Evolutionary conservation across 92 coral and sea anemone species (phyloP), one percentile per base, ranked within the genome.

Genomic region (Micromussa lordhowensis): DNA sequence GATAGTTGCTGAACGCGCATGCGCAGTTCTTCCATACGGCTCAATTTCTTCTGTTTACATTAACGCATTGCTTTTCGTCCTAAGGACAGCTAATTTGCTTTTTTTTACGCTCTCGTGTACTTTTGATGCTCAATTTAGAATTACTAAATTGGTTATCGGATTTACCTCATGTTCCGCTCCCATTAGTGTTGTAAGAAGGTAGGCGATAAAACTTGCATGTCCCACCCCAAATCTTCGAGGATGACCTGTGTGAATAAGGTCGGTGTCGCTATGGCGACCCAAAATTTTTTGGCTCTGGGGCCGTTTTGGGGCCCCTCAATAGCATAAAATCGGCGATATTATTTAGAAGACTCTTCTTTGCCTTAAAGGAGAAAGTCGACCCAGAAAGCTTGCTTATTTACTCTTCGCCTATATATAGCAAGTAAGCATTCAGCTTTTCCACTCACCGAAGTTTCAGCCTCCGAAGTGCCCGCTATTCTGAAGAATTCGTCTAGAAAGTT

Each of bases 231-330:
- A 0, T 0, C 0, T 4, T 26, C n/a, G 92, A 86, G 94, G 92
- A 84, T 73, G 94, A 92, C 92, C 83, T 68, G 94, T 85, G 92
- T 88, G 73, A 80, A 81, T 2, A 83, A 85, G 92, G 94, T 88
- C 92, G 84, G 87, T 85, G 94, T 92, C 94, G 94, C 92, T 15
- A 84, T 69, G 94, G 90, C 94, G 92, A 85, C 92, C 90, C 85
- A 81, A 92, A n/a, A 88, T 92, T 92, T 92, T 44, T 92, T 88
- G 92, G 90, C 24, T 8, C 51, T 32, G 92, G 94, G 94, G 44
- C 87, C n/a, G 10, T n/a, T 8, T 5, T 4, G 82, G 6, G 82
- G 53, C 69, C 89, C 83, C 89, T 66, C 19, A 0, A 77, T 19
- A 13, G 7, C 51, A 32, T 19, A 26, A 66, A 66, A 66, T 66